A percentile compares a stretch with the other conserved stretches of the same genome.
Conservation (phyloP, 1,140 invertebrate species). For the Drosophila triauraria region DNA sequence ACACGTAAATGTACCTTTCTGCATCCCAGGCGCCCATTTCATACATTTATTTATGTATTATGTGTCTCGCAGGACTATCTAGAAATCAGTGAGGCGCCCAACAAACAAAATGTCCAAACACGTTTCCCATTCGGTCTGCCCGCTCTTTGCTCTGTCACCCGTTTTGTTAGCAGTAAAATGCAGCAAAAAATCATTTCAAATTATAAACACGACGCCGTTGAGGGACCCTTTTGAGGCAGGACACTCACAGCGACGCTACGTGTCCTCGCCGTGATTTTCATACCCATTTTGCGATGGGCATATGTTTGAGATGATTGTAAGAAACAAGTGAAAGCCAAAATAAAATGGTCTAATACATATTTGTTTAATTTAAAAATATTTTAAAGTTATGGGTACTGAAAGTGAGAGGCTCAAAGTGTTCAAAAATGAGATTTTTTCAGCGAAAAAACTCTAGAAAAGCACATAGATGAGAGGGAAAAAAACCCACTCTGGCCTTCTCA, state of each 20-base stretch:
- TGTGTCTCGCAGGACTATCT: slow-evolving; percentile 37
- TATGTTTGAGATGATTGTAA: not conserved
- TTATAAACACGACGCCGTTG: slow-evolving; percentile 66
- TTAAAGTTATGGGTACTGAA: too few relatives aligned
- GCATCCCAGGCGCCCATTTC: not conserved
- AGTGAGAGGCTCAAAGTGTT: too few relatives aligned
- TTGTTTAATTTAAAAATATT: too few relatives aligned
- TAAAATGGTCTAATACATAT: not conserved
- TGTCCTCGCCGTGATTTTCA: slow-evolving; percentile 41
- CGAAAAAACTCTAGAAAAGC: too few relatives aligned
- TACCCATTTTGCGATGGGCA: not conserved
- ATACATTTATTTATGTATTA: slow-evolving; percentile 4
- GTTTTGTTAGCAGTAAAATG: slow-evolving; percentile 58
- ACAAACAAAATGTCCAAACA: slow-evolving; percentile 59
- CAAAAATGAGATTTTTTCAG: too few relatives aligned
- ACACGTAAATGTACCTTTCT: slow-evolving; percentile 18
- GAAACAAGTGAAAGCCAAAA: too few relatives aligned
- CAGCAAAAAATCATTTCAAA: slow-evolving; percentile 75
- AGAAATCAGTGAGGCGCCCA: slow-evolving; percentile 43
- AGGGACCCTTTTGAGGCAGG: slow-evolving; percentile 48
- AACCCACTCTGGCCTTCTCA: too few relatives aligned
- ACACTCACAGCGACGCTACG: slow-evolving; percentile 30
- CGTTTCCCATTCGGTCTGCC: slow-evolving; percentile 22
- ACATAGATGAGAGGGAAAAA: too few relatives aligned
- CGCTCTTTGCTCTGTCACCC: slow-evolving; percentile 24